These are phyloP conservation scores for Archips crataeganus DNA, from an alignment of 2,888 invertebrate species.

Conservation along the genomic window DNA sequence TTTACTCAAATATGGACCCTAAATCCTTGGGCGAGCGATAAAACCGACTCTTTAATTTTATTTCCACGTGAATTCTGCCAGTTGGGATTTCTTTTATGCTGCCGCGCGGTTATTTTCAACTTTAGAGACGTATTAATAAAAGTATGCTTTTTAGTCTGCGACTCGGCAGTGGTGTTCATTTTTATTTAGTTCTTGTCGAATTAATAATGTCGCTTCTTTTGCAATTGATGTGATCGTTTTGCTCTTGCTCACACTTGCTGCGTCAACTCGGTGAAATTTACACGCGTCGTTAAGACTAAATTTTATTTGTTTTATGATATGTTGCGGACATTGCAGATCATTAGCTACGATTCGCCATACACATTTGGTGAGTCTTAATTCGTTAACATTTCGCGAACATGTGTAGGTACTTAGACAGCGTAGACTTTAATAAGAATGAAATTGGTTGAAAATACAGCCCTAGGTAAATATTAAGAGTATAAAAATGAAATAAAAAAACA, in stretches of 20 bases:
- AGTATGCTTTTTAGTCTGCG: constrained; percentile 53
- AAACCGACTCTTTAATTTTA: constrained; percentile 56
- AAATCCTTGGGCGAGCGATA: constrained; percentile 55
- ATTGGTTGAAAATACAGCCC: too few species aligned
- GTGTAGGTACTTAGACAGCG: too few species aligned
- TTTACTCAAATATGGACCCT: constrained; percentile 66
- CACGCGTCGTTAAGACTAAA: constrained; percentile 52
- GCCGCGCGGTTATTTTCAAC: constrained; percentile 63
- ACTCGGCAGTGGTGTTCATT: constrained; percentile 43
- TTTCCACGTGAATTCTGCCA: constrained; percentile 61
- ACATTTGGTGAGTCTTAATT: background rate
- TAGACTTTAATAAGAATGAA: too few species aligned
- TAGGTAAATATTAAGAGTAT: too few species aligned
- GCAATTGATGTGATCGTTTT: constrained; percentile 54
- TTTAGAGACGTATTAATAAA: constrained; percentile 60
- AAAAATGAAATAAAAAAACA: too few species aligned
- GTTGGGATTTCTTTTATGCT: constrained; percentile 62
- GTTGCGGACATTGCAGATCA: constrained; percentile 11
- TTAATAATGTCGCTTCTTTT: constrained; percentile 50
- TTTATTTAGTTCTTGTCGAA: constrained; percentile 52
- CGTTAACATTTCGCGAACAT: background rate
- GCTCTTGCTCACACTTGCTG: constrained; percentile 53
- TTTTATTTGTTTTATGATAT: constrained; percentile 46
- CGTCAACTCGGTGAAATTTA: constrained; percentile 56
- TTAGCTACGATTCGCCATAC: constrained; percentile 8